Base-by-base conservation (phyloP, 2,888 invertebrate species). In the Cosmia trapezina region DNA sequence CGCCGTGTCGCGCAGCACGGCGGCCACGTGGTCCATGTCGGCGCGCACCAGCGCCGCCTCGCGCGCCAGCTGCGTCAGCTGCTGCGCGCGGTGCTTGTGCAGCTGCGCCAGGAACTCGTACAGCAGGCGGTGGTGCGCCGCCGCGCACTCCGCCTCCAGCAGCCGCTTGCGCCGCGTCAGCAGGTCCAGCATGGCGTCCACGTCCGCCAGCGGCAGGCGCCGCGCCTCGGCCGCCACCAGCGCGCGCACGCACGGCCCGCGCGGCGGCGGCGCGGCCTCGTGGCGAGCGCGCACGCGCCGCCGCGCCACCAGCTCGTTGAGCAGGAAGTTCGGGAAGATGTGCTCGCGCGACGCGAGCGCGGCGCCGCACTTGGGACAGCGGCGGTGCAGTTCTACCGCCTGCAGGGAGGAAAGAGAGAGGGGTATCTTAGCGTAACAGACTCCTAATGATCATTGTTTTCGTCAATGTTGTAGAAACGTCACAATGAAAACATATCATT, bases 281-380 rank as follows among this genome's bases (percentile, higher is more conserved):
- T 65, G 78, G 43, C 73, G 74, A 59, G 45, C 77, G 0, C 97
- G 94, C 56, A 96, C 92, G 82, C 97, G 97, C 76, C 98, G 82
- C 49, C 76, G 69, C 49, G 75, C 83, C 28, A 92, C 95, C 84
- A 99, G 93, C 91, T 98, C 98, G 91, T 98, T 98, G 53, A 99
- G 96, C 71, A 98, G 94, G 91, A 98, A 98, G 94, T 99, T 99
- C 0, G 99, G 99, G 90, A 98, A 98, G 74, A 98, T 97, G 88
- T 97, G 96, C 84, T 97, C 98, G 81, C 96, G 96, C 0, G 97
- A 97, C 2, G 97, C 97, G 12, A 98, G 94, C 4, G 97, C 96
- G 19, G 97, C 97, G 86, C 97, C 98, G 92, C 99, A 99, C 91
- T 98, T 98, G 2, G 99, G 98, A 91, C 99, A 99, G 61, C 98